Evolutionary conservation across 2,888 invertebrate genomes (phyloP), one percentile per base, ranked within the genome.

Genomic region (Eupelmus urozonus): DNA sequence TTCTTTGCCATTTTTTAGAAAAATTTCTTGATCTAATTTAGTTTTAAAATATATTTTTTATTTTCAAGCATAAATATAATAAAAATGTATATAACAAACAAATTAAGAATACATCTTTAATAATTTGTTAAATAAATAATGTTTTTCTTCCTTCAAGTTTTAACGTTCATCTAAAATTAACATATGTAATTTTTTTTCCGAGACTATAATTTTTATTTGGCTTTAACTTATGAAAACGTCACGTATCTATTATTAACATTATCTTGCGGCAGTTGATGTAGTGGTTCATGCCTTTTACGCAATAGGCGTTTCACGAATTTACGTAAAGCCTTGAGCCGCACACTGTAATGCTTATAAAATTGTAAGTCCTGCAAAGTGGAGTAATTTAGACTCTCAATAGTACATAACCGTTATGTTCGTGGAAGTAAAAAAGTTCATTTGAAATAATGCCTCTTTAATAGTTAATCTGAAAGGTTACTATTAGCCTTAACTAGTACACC

Each of bases 241-340:
- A 27, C 27, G 27, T 42, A 45, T 23, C 59, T 25, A 76, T 65
- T 57, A 55, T 29, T 29, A 60, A 25, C 5, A 40, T 23, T 20
- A 25, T 25, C 16, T 18, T 62, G 9, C 49, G 27, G 29, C 16
- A 20, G 23, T 62, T 29, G 11, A 4, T 49, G 60, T 45, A 42
- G 59, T 59, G 25, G 49, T 45, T 62, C 27, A 25, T 53, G 53
- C 23, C 42, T 66, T 53, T 76, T 76, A 76, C 18, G 69, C 34
- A 76, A 69, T 62, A 42, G 40, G 9, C 42, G 53, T 53, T 76
- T 76, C 49, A 53, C 27, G 42, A 69, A 69, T 76, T 69, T 76
- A 62, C 69, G 53, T 76, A 76, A 76, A 76, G 42, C 40, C 27
- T 23, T 34, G 20, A 66, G 27, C 23, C 40, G 34, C 18, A 40